Evolutionary conservation across 2,888 invertebrate genomes (phyloP), one percentile per base, ranked within the genome.

Genomic region (Tipula helvola): DNA sequence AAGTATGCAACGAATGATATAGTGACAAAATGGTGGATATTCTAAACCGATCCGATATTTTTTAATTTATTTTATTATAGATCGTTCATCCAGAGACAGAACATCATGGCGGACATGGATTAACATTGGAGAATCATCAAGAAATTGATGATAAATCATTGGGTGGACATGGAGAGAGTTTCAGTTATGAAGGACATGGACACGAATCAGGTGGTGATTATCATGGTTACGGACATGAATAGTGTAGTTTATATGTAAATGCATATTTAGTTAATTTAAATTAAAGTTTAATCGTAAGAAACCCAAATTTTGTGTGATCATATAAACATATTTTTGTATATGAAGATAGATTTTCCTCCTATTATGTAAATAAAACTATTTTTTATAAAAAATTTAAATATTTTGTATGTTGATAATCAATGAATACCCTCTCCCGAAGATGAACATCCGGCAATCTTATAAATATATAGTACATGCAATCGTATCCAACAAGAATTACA

Each of bases 11-110:
- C 39, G 39, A 39, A 39, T 39, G 39, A 86, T 39, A 12, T 4
- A 10, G 12, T 10, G 44, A 36, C 5, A 47, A 36, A 8, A 86
- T 7, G 10, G 71, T n/a, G 71, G 13, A 4, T 16, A 42, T 42
- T 86, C 12, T 42, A 39, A 18, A 28, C 3, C 71, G 28, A 5
- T 47, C 52, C 47, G 16, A n/a, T n/a, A n/a, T n/a, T n/a, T n/a
- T n/a, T n/a, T n/a, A 39, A 39, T 85, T 71, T 87, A 12, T 39
- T 84, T 12, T 42, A 47, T 12, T 18, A 10, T 18, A 87, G 89
- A 92, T 92, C 88, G 91, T 94, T 88, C 94, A 94, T 89, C 94
- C 94, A 2, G 93, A 94, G 90, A 93, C 93, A 12, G 92, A 94
- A 89, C 93, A 93, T 88, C 91, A 91, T 83, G 93, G 94, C 88